Conservation (phyloP, 2,888 invertebrate species). For the Sesamia inferens region DNA sequence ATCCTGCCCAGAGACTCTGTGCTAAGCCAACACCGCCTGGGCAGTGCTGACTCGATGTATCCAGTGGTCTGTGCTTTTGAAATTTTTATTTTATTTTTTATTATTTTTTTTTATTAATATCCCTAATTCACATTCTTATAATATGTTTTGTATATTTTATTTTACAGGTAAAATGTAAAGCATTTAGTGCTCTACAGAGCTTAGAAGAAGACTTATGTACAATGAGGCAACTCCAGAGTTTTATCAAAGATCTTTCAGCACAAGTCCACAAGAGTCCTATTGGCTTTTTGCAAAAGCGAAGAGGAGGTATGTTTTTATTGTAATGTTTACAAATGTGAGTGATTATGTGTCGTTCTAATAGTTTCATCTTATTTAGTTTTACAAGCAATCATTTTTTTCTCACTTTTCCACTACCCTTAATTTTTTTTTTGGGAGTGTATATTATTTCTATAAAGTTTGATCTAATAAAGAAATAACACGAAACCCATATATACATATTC, state of each 20-base stretch:
- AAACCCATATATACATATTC: slow-evolving; percentile 54
- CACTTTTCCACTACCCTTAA: not conserved
- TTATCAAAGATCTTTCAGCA: slow-evolving; percentile 91
- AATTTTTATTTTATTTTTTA: not conserved
- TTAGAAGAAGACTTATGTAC: slow-evolving; percentile 96
- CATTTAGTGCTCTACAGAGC: slow-evolving; percentile 97
- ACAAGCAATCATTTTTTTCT: not conserved
- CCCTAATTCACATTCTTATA: slow-evolving; percentile 1
- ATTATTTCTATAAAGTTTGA: not conserved
- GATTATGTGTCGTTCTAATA: not conserved
- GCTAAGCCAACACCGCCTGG: slow-evolving; percentile 55
- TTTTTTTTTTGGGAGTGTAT: too few relatives aligned
- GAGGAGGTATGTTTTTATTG: slow-evolving; percentile 91
- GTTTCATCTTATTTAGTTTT: not conserved
- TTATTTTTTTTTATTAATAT: not conserved
- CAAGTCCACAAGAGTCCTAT: slow-evolving; percentile 97
- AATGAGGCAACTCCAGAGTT: slow-evolving; percentile 94
- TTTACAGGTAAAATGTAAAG: slow-evolving; percentile 95
- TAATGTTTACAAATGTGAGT: slow-evolving; percentile 1
- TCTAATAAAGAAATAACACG: slow-evolving; percentile 2
- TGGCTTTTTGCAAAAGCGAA: slow-evolving; percentile 95
- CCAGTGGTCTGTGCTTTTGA: slow-evolving; percentile 49
- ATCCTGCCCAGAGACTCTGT: slow-evolving; percentile 46
- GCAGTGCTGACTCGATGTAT: slow-evolving; percentile 47
- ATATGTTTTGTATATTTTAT: slow-evolving; percentile 20